phyloP scores from a whole-genome alignment of 2,888 invertebrate genomes.

The Arrhopalites spinosus region DNA sequence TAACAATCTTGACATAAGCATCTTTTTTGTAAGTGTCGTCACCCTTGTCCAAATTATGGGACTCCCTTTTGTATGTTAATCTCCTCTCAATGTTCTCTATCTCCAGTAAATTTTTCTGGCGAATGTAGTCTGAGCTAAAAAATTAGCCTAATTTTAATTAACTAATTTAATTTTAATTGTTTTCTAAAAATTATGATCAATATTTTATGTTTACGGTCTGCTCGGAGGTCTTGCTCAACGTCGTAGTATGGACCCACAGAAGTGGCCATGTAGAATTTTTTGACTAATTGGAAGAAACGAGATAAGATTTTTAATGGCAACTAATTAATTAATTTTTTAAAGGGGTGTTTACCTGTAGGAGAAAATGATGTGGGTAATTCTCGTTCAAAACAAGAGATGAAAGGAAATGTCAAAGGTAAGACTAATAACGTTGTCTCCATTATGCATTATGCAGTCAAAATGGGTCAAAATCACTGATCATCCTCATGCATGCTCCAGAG shows the following conservation, averaged over 20 bases:
- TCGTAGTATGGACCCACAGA: slow-evolving; percentile 7
- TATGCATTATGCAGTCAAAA: too few species aligned
- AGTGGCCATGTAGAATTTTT: not conserved
- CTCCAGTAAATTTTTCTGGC: not conserved
- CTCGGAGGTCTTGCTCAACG: not conserved
- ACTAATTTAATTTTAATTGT: not conserved
- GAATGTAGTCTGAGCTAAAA: not conserved
- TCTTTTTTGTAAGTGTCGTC: not conserved
- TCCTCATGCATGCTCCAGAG: too few species aligned
- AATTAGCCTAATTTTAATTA: not conserved
- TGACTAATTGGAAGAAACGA: not conserved
- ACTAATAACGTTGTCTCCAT: too few species aligned
- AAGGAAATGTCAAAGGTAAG: too few species aligned
- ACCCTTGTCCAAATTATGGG: not conserved
- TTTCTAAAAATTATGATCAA: not conserved
- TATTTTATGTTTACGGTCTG: not conserved
- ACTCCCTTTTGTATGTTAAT: not conserved
- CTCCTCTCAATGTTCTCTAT: not conserved
- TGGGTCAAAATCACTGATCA: too few species aligned
- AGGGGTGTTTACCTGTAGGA: not conserved
- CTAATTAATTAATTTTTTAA: not conserved
- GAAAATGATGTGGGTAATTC: not conserved
- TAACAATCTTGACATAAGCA: slow-evolving; percentile 29
- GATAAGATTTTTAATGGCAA: not conserved
- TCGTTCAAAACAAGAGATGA: not conserved